These are phyloP conservation scores for Pyrrhosoma nymphula DNA, from an alignment of 2,888 invertebrate species.

Conservation along the genomic window DNA sequence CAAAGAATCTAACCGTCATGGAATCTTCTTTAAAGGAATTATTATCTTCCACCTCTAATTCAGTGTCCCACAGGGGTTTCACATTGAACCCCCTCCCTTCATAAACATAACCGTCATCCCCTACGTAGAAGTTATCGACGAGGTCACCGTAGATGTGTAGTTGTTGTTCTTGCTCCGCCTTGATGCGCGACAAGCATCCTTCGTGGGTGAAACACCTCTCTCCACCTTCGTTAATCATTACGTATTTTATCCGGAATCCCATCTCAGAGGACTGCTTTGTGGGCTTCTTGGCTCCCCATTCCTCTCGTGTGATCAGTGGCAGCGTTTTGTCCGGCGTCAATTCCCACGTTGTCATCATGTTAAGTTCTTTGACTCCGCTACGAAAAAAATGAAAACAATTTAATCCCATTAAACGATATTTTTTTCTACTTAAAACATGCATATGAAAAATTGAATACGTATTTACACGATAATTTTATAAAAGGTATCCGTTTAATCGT, in stretches of 20 bases:
- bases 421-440: no score
- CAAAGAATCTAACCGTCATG: neutral
- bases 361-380: neutral
- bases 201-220: neutral
- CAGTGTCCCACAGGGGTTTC: neutral
- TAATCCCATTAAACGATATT: no score
- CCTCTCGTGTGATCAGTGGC: neutral
- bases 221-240: neutral
- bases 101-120: neutral
- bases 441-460: no score
- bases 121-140: neutral
- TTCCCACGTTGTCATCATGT: neutral
- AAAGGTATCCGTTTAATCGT: no score
- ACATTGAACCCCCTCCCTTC: neutral
- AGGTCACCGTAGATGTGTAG: neutral
- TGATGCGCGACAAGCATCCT: neutral
- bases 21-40: neutral
- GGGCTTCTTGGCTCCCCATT: neutral
- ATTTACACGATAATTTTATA: no score
- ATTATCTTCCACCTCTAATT: neutral
- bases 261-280: neutral
- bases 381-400: neutral
- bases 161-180: neutral
- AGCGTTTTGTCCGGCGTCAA: neutral
- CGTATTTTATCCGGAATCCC: neutral